These are phyloP conservation scores for Delichon dasypus DNA, from an alignment of 2,797 vertebrate genomes.

Conservation along the genomic window DNA sequence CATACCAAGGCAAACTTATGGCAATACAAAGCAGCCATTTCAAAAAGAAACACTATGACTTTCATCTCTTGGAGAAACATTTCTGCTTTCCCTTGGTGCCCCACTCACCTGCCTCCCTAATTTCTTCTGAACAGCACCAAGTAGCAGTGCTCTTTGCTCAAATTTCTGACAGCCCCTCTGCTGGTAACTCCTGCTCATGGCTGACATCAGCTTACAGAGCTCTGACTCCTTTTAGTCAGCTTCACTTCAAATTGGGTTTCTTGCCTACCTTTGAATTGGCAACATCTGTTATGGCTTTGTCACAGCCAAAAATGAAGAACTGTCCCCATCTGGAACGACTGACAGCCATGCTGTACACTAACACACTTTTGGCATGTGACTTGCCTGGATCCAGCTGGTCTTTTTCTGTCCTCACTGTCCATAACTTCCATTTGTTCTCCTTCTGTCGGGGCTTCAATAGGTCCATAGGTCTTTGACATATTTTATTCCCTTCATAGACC, in stretches of 20 bases:
- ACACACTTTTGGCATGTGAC: not conserved
- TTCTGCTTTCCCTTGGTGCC: not conserved
- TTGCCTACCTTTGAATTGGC: not conserved
- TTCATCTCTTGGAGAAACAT: not conserved
- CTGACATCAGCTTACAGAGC: not conserved
- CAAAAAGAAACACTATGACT: not conserved
- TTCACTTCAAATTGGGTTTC: not conserved
- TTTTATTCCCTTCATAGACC: not conserved
- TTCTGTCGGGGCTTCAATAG: not conserved
- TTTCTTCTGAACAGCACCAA: accelerated
- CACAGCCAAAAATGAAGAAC: not conserved
- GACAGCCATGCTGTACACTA: not conserved
- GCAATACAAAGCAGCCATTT: not conserved
- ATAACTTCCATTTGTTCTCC: not conserved
- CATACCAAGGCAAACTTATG: not conserved
- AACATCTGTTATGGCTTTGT: not conserved
- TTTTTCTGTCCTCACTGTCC: not conserved
- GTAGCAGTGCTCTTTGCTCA: not conserved
- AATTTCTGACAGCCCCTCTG: not conserved
- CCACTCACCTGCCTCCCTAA: accelerated
- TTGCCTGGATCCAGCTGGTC: not conserved
- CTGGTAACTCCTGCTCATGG: not conserved
- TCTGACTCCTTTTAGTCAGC: not conserved
- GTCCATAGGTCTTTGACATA: not conserved
- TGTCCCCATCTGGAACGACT: not conserved